phyloP scores from a whole-genome alignment of 2,113 vertebrate genomes.

The Malaclemys terrapin region DNA sequence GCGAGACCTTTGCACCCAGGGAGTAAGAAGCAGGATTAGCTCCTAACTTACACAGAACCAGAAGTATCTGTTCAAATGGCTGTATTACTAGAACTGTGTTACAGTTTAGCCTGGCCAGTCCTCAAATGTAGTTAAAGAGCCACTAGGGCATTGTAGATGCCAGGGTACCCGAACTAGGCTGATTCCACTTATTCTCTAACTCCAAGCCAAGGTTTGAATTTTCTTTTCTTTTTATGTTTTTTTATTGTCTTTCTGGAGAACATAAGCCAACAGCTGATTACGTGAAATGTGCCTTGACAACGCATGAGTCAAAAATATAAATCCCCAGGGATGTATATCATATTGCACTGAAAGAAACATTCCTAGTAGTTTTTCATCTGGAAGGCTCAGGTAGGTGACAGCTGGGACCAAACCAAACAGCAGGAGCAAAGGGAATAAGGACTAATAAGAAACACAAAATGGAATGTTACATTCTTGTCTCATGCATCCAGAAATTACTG shows the following conservation, averaged over 20 bases:
- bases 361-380: not conserved
- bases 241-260: not conserved
- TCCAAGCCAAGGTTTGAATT: not conserved
- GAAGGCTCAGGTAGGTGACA: not conserved
- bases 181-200: not conserved
- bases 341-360: not conserved
- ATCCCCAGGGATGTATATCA: not conserved
- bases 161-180: not conserved
- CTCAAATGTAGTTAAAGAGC: not conserved
- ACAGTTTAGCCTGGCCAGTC: not conserved
- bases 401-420: constrained; percentile 12
- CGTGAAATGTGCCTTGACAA: not conserved
- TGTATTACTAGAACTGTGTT: not conserved
- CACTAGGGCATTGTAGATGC: not conserved
- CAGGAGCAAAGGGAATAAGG: not conserved
- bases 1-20: not conserved
- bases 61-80: not conserved
- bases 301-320: not conserved
- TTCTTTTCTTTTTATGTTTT: not conserved
- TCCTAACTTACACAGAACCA: not conserved
- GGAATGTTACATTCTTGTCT: not conserved
- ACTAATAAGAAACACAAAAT: not conserved
- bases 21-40: not conserved
- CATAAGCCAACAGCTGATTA: not conserved
- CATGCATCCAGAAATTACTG: not conserved